Evolutionary conservation across 2,797 vertebrate species (phyloP), one percentile per base, ranked within the genome.

Genomic region (Sandelia bainsii): DNA sequence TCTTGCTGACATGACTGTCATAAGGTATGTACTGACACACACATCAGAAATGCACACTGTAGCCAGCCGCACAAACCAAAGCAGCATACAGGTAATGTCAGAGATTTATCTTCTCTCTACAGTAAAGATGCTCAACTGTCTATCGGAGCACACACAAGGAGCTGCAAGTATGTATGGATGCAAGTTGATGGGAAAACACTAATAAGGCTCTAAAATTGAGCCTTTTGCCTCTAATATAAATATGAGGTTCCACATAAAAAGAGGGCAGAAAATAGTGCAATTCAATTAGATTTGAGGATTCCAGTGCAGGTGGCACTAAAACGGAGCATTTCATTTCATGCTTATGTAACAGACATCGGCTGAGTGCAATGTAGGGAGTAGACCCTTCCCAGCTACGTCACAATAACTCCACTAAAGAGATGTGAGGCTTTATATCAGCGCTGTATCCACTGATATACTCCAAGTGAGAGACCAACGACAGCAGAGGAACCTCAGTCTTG

Each of bases 1-100:
- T 80, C 87, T 85, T 91, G 82, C 87, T 87, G 85, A 91, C 86
- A 85, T 53, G 68, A 83, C 80, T 86, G 85, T 90, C 84, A 87
- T 80, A 65, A 75, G 53, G 62, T 81, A 80, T 62, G 60, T 71
- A 59, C 29, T 2, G 39, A 77, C 75, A 66, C 68, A 40, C 63
- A 54, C 45, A 50, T 50, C 62, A 74, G 56, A 68, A 53, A 6
- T 37, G 66, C 70, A 65, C 22, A 11, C 45, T 20, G 49, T 39
- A 73, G 59, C 51, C 59, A n/a, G 22, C 40, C 23, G 40, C 39
- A 8, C 75, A 79, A 68, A 82, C 69, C 71, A 85, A 76, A 82
- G 67, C 71, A 64, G 34, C 6, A n/a, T 40, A 29, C 48, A 79
- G 79, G 62, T 81, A 88, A 84, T 85, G 81, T 67, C 57, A 76